A percentile compares a stretch with the other conserved stretches of the same genome.
phyloP scores from a whole-genome alignment of 2,797 vertebrate genomes.

The Simalia tracyae region DNA sequence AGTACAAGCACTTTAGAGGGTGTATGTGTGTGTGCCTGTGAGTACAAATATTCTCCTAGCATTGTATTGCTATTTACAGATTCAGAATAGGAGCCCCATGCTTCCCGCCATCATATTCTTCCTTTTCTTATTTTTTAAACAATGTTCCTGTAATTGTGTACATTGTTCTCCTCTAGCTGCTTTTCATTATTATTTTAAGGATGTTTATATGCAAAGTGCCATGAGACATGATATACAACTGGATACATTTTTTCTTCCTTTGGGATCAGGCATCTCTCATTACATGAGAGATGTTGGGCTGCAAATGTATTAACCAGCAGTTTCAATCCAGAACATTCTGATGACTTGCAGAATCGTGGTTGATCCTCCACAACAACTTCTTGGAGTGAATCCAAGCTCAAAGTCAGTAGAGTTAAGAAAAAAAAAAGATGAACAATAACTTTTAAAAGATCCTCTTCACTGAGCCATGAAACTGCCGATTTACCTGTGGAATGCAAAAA shows the following conservation, averaged over 20 bases:
- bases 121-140: constrained; percentile 4
- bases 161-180: background rate
- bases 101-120: background rate
- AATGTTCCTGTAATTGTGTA: background rate
- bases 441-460: background rate
- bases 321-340: background rate
- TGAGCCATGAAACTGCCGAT: background rate
- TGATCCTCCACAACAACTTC: background rate
- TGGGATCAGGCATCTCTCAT: background rate
- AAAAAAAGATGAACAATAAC: background rate
- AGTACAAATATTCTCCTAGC: background rate
- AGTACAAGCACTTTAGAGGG: background rate
- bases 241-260: background rate
- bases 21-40: background rate
- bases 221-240: background rate
- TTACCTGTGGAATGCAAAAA: background rate
- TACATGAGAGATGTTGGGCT: background rate
- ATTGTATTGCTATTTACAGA: background rate
- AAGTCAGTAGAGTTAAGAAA: background rate
- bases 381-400: background rate
- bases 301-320: background rate
- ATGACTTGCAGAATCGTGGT: background rate
- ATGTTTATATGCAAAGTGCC: background rate
- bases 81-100: background rate
- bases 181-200: background rate